A percentile compares a stretch with the other conserved stretches of the same genome.
Evolutionary conservation across 2,797 vertebrate species (phyloP).

Genomic region (Euthynnus affinis): DNA sequence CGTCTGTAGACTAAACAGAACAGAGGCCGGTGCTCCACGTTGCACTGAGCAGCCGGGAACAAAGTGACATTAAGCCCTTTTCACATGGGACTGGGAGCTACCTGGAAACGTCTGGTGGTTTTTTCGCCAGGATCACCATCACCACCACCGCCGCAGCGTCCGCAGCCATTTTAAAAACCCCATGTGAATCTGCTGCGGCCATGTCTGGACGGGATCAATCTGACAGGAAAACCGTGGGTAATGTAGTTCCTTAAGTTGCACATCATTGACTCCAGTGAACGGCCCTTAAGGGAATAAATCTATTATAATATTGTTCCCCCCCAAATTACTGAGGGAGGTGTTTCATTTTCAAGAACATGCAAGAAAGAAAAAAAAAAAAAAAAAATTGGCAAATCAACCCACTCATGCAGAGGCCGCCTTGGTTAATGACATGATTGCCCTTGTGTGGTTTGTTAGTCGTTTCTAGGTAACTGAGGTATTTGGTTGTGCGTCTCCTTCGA

Average conservation of each 20-base stretch:
- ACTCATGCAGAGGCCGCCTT: slow-evolving; percentile 17
- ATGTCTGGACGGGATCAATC: slow-evolving; percentile 50
- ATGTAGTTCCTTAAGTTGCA: slow-evolving; percentile 45
- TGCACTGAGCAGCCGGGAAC: slow-evolving; percentile 18
- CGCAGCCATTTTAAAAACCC: slow-evolving; percentile 16
- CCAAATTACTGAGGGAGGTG: slow-evolving; percentile 68
- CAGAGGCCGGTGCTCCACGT: slow-evolving; percentile 13
- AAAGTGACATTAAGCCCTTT: slow-evolving; percentile 49
- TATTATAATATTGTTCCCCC: slow-evolving; percentile 52
- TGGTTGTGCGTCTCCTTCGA: slow-evolving; percentile 16
- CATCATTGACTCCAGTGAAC: slow-evolving; percentile 40
- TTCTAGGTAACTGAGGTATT: slow-evolving; percentile 19
- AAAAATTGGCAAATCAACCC: not conserved
- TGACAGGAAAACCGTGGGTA: slow-evolving; percentile 48
- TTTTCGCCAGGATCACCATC: slow-evolving; percentile 31
- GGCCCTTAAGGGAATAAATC: slow-evolving; percentile 50
- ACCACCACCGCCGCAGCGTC: no score
- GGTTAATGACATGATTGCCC: slow-evolving; percentile 39
- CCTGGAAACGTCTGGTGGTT: slow-evolving; percentile 50
- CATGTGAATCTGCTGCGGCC: slow-evolving; percentile 28
- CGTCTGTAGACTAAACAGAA: slow-evolving; percentile 76
- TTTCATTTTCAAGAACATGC: slow-evolving; percentile 71
- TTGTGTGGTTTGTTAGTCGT: slow-evolving; percentile 42
- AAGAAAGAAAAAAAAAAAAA: no score
- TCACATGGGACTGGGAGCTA: slow-evolving; percentile 48